A percentile compares a stretch with the other conserved stretches of the same genome.
Conservation (phyloP, 1,140 invertebrate species). For the Penaeus vannamei region DNA sequence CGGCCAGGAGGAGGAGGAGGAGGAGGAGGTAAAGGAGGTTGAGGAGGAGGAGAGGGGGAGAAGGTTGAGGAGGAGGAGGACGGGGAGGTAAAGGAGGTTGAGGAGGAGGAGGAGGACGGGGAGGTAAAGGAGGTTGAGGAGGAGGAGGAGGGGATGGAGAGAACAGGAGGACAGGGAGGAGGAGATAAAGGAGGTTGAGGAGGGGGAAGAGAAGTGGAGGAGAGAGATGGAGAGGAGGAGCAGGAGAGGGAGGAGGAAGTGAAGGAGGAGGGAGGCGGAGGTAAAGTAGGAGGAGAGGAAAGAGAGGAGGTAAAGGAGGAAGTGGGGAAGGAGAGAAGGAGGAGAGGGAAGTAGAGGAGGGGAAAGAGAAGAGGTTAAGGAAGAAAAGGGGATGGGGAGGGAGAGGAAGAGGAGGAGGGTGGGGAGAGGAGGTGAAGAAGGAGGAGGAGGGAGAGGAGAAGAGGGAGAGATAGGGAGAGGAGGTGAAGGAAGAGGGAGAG, state of each 20-base stretch:
- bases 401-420: background rate
- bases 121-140: no score
- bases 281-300: background rate
- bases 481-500: no score
- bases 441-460: no score
- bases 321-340: background rate
- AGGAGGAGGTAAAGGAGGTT: background rate
- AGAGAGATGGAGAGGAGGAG: no score
- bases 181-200: no score
- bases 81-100: no score
- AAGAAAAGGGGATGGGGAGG: background rate
- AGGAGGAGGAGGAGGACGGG: no score
- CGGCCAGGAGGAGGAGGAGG: conserved; percentile 10
- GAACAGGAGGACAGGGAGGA: no score
- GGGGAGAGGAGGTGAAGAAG: background rate
- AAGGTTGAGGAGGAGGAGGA: no score
- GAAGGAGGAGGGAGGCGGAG: background rate
- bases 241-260: background rate
- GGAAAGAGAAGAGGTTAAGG: background rate
- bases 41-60: background rate
- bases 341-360: background rate
- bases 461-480: no score
- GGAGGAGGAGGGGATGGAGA: no score
- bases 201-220: background rate
- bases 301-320: background rate